Conservation (phyloP, 2,113 vertebrate genomes). For the Acrocephalus arundinaceus region DNA sequence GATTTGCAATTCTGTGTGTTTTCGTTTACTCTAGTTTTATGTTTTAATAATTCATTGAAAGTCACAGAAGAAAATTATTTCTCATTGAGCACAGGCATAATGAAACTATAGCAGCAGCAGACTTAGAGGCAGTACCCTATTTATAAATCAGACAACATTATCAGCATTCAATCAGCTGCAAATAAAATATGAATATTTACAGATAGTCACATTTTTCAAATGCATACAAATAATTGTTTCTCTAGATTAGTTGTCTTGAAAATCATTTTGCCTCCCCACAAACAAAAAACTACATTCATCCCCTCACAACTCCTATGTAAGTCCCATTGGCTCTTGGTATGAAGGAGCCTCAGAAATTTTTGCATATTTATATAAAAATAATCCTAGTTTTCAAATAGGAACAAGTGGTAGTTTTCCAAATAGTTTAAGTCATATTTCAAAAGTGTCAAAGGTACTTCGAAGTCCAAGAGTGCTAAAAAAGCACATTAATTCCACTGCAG, state of each 20-base stretch:
- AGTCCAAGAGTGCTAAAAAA: neutral
- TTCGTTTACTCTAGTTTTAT: neutral
- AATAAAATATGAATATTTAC: neutral
- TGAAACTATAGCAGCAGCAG: neutral
- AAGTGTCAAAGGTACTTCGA: neutral
- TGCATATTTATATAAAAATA: neutral
- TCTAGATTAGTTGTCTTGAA: neutral
- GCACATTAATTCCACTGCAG: neutral
- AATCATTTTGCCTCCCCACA: neutral
- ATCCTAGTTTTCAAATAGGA: neutral
- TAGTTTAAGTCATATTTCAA: neutral
- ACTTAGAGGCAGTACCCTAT: neutral
- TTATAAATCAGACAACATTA: constrained; percentile 8
- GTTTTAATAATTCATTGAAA: constrained; percentile 24
- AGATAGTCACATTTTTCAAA: neutral
- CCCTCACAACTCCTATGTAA: neutral
- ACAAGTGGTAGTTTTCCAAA: neutral
- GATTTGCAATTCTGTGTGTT: neutral
- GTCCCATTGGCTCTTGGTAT: neutral
- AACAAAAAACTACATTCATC: neutral
- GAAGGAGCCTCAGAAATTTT: neutral
- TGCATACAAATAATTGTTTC: neutral
- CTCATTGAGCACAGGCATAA: neutral
- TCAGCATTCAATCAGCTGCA: neutral
- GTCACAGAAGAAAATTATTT: neutral